A percentile compares a stretch with the other conserved stretches of the same genome.
Conservation (phyloP, 2,888 invertebrate genomes). For the Papilio elwesi region DNA sequence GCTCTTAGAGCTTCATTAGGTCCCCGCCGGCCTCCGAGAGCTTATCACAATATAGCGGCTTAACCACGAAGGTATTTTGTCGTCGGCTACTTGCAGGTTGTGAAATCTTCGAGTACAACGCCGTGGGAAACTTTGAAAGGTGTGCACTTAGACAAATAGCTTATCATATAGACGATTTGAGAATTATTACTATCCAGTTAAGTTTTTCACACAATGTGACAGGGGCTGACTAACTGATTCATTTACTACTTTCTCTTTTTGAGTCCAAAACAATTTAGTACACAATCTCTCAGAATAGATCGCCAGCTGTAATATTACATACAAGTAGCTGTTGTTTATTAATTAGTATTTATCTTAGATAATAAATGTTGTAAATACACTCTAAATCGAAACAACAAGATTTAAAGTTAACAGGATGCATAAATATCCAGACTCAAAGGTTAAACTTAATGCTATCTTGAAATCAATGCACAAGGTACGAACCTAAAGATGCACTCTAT, state of each 20-base stretch:
- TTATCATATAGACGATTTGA: background rate
- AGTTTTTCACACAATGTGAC: no score
- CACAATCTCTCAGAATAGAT: no score
- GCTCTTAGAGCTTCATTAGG: slow-evolving; percentile 31
- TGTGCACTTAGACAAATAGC: background rate
- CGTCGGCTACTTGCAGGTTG: slow-evolving; percentile 22
- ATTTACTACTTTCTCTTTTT: no score
- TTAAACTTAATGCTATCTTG: slow-evolving; percentile 10
- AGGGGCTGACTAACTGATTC: no score
- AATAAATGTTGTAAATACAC: background rate
- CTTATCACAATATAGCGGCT: slow-evolving; percentile 34
- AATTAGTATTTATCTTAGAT: background rate
- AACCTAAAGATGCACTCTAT: slow-evolving; percentile 17
- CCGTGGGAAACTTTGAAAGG: slow-evolving; percentile 24
- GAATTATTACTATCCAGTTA: no score
- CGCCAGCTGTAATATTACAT: no score
- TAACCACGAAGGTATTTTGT: slow-evolving; percentile 35
- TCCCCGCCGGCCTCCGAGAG: slow-evolving; percentile 4
- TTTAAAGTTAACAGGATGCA: slow-evolving; percentile 12
- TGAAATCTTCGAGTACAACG: slow-evolving; percentile 2
- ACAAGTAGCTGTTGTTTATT: no score
- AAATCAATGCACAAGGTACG: background rate
- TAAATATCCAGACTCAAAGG: slow-evolving; percentile 6
- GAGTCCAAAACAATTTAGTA: no score
- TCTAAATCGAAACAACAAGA: background rate